Percentiles rank a stretch among this genome's conserved stretches.
Conservation (phyloP, 2,797 vertebrate genomes). For the Aulostomus chinensis region DNA sequence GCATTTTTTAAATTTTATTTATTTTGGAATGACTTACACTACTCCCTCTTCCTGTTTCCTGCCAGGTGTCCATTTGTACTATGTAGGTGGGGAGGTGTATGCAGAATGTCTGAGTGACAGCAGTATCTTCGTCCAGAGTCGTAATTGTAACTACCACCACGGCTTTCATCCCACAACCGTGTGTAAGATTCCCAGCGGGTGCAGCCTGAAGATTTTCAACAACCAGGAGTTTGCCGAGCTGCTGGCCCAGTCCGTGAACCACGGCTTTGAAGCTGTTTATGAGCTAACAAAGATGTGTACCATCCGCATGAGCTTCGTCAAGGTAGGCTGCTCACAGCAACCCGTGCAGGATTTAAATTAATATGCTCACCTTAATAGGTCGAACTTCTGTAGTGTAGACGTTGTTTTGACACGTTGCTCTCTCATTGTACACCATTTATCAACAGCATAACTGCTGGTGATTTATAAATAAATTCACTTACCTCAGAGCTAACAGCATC, state of each 20-base stretch:
- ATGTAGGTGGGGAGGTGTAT: slow-evolving; percentile 94
- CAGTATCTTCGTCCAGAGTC: slow-evolving; percentile 97
- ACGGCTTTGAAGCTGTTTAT: slow-evolving; percentile 95
- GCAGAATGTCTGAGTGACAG: slow-evolving; percentile 96
- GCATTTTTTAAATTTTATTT: too few relatives aligned
- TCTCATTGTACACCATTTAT: too few relatives aligned
- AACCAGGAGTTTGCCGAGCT: slow-evolving; percentile 97
- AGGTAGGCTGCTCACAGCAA: too few relatives aligned
- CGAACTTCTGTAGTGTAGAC: too few relatives aligned
- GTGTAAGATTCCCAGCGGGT: slow-evolving; percentile 96
- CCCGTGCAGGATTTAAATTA: too few relatives aligned
- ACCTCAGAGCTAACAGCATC: too few relatives aligned
- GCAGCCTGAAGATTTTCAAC: slow-evolving; percentile 97
- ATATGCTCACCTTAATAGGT: too few relatives aligned
- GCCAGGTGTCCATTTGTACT: slow-evolving; percentile 93
- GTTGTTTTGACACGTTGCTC: too few relatives aligned
- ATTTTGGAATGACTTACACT: slow-evolving; percentile 8
- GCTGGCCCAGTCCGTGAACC: slow-evolving; percentile 95
- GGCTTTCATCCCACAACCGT: slow-evolving; percentile 96
- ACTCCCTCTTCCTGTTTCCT: neutral
- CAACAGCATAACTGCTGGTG: too few relatives aligned
- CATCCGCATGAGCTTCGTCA: slow-evolving; percentile 97
- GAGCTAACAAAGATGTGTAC: slow-evolving; percentile 99
- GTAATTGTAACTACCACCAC: slow-evolving; percentile 97
- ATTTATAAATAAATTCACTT: too few relatives aligned